Evolutionary conservation across 2,888 invertebrate species (phyloP), one percentile per base, ranked within the genome.

Genomic region (Caenorhabditis becei): DNA sequence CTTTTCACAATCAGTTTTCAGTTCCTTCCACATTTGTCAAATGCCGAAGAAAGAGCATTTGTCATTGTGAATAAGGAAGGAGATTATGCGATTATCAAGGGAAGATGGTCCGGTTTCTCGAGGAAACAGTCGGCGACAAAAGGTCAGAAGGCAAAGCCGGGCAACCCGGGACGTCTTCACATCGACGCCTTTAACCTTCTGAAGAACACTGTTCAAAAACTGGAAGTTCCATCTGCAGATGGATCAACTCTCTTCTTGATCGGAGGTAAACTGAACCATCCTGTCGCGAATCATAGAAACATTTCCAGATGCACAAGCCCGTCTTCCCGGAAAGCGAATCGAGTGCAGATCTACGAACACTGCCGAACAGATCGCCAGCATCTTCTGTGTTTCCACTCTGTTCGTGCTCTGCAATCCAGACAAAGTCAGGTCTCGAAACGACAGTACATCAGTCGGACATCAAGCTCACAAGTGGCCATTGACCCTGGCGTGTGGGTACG

Each of bases 351-450:
- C 89, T 23, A 88, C 89, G 20, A 87, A 92, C 71, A 91, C 92
- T 14, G 92, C 92, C 2, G 92, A 93, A 86, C 92, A 92, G 78
- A 89, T 93, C 11, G 92, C 92, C 18, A 86, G 92, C 66, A 91
- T 92, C 10, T 92, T 93, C 89, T 91, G 91, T 58, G 91, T 92
- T 10, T 90, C 92, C n/a, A 89, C 92, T 8, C 90, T 93, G 20
- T 92, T 92, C 83, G 92, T 93, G n/a, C 90, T 93, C 16, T 92
- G 92, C 85, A 92, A 93, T 87, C 93, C 92, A 0, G 91, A 92
- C 58, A 90, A 91, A 83, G 82, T 91, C 1, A 83, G 91, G 11
- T 74, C 84, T 26, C 77, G 88, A 10, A 79, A 75, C 56, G 90
- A 91, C 65, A 82, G 80, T 53, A 88, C 89, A 1, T 77, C 87